A percentile compares a stretch with the other conserved stretches of the same genome.
Evolutionary conservation across 2,797 vertebrate genomes (phyloP).

Genomic region (Arremon brunneinucha): DNA sequence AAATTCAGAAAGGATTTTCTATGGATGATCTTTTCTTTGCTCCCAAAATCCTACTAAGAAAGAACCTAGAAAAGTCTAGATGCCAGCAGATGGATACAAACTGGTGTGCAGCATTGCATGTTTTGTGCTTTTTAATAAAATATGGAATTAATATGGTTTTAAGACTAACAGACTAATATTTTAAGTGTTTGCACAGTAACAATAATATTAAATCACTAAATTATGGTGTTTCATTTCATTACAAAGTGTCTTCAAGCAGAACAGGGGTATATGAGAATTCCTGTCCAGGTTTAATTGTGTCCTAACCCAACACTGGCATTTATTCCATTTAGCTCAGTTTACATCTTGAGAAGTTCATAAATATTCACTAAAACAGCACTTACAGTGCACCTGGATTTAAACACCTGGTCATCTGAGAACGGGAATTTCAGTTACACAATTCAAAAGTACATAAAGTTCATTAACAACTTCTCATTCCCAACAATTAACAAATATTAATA

Average conservation of each 20-base stretch:
- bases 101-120: background rate
- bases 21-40: background rate
- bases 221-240: background rate
- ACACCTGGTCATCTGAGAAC: background rate
- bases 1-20: background rate
- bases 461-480: background rate
- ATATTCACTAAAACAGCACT: background rate
- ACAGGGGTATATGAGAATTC: background rate
- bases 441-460: background rate
- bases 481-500: background rate
- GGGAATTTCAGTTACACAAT: background rate
- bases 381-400: background rate
- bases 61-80: background rate
- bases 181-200: background rate
- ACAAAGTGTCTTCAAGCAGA: background rate
- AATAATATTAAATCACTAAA: background rate
- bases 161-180: background rate
- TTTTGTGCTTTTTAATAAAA: background rate
- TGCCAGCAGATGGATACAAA: background rate
- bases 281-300: background rate
- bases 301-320: background rate
- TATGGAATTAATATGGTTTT: no score
- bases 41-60: background rate
- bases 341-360: background rate
- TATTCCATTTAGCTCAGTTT: background rate